Conservation (phyloP, 2,888 invertebrate genomes). For the Prenolepis imparis region DNA sequence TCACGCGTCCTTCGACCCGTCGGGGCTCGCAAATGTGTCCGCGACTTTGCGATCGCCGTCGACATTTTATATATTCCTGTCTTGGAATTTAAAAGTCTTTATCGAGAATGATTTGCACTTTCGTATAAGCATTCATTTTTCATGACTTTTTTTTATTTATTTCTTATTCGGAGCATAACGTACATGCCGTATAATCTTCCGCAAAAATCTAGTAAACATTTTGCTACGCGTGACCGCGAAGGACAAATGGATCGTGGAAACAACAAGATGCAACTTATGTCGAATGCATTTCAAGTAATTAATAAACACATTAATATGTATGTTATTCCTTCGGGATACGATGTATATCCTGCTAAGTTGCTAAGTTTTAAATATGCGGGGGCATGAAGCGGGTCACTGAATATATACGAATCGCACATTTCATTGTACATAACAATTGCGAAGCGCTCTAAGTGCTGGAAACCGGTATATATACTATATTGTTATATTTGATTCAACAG, state of each 20-base stretch:
- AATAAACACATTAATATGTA: slow-evolving; percentile 17
- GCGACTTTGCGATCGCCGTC: background rate
- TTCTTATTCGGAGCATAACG: background rate
- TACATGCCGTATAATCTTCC: background rate
- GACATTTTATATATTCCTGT: background rate
- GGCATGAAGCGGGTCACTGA: background rate
- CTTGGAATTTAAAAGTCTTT: no score
- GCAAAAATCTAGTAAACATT: slow-evolving; percentile 13
- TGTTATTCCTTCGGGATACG: background rate
- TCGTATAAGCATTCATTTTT: no score
- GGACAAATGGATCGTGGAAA: background rate
- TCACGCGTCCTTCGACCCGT: slow-evolving; percentile 3
- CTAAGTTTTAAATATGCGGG: background rate
- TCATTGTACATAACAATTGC: slow-evolving; percentile 14
- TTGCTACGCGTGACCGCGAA: background rate
- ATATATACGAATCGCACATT: slow-evolving; percentile 5
- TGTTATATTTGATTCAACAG: background rate
- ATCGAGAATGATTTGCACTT: background rate
- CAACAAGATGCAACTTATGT: background rate
- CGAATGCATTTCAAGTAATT: background rate
- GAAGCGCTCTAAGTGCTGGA: background rate
- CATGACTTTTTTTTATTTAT: slow-evolving; percentile 1
- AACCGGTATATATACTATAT: background rate
- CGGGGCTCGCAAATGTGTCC: background rate
- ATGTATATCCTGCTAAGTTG: background rate